Percentiles rank a stretch among this genome's conserved stretches.
These are phyloP conservation scores for Cephalotes varians DNA, from an alignment of 2,888 invertebrate species.

Conservation along the genomic window DNA sequence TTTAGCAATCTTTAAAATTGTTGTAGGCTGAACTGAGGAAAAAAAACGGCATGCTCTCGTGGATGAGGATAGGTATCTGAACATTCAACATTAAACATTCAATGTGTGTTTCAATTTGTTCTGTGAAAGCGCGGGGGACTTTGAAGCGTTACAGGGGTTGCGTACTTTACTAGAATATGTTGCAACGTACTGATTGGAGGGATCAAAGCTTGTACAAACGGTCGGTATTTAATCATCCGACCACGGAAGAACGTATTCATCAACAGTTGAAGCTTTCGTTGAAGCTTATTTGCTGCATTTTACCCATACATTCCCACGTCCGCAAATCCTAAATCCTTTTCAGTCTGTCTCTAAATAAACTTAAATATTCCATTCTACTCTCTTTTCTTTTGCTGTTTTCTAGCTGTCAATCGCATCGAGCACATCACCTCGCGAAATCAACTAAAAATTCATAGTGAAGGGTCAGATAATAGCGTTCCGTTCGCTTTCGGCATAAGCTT, in stretches of 20 bases:
- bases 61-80: constrained; percentile 60
- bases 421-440: constrained; percentile 4
- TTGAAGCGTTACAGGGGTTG: constrained; percentile 69
- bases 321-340: constrained; percentile 12
- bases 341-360: background rate
- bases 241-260: constrained; percentile 69
- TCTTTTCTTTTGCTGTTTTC: background rate
- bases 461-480: constrained; percentile 11
- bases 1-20: constrained; percentile 24
- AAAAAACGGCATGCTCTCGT: constrained; percentile 4
- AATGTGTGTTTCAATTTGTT: constrained; percentile 66
- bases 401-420: constrained; percentile 13
- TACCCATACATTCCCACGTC: background rate
- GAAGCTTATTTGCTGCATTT: constrained; percentile 46
- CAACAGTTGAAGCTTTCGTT: constrained; percentile 52
- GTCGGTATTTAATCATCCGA: constrained; percentile 75
- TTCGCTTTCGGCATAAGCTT: constrained; percentile 46
- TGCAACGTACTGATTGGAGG: constrained; percentile 74
- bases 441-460: constrained; percentile 51
- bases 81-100: constrained; percentile 77
- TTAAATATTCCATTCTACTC: background rate
- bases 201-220: constrained; percentile 74
- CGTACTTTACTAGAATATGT: constrained; percentile 64
- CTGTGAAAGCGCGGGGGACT: constrained; percentile 57
- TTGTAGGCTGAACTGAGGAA: constrained; percentile 19